phyloP scores from a whole-genome alignment of 2,113 vertebrate genomes.

The Prionailurus bengalensis region DNA sequence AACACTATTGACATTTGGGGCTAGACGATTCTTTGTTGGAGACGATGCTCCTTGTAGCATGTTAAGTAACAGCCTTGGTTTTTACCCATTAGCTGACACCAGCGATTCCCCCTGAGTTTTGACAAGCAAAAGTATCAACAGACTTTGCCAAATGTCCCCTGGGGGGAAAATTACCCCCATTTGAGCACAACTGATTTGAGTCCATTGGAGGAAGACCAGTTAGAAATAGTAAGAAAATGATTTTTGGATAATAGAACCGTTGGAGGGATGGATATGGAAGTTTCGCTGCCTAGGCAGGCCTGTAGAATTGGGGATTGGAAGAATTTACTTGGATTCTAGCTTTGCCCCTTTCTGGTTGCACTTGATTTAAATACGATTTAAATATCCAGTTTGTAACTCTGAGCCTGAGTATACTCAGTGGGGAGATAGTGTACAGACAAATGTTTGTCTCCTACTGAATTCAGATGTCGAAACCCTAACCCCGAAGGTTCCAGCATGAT shows the following conservation, averaged over 20 bases:
- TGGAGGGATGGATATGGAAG: neutral
- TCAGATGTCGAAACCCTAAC: accelerated
- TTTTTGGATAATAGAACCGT: too few relatives aligned
- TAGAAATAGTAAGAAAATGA: neutral
- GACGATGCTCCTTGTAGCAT: too few relatives aligned
- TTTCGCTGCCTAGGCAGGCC: neutral
- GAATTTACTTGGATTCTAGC: neutral
- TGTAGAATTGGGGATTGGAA: neutral
- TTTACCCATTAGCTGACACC: neutral
- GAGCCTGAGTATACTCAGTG: neutral
- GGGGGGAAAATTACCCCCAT: neutral
- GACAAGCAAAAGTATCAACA: neutral
- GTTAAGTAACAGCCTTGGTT: neutral
- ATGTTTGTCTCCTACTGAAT: too few relatives aligned
- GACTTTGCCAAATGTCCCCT: neutral
- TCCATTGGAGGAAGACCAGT: neutral
- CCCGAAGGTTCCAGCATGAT: neutral
- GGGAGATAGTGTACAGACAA: neutral
- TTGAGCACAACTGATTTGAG: neutral
- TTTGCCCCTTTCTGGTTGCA: neutral
- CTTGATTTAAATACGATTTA: neutral
- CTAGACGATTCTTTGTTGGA: accelerated
- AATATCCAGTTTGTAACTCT: neutral
- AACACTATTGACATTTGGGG: accelerated
- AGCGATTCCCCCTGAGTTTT: accelerated